Evolutionary conservation across 2,888 invertebrate genomes (phyloP), one percentile per base, ranked within the genome.

Genomic region (Asteroscopus sphinx): DNA sequence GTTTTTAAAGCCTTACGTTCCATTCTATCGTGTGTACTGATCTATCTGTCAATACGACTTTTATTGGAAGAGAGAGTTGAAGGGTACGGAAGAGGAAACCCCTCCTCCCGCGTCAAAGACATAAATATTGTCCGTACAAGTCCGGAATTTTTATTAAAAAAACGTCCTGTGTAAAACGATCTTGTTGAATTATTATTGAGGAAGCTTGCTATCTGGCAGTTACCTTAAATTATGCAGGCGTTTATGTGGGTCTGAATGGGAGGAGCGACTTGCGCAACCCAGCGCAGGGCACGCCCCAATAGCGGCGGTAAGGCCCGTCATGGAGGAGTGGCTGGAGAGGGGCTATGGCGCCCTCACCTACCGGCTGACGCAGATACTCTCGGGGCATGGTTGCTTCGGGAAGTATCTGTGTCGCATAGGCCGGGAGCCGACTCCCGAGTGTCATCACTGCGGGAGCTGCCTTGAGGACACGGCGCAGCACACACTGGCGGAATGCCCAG

Each of bases 1-100:
- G 2, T 5, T 55, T 40, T 57, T 4, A 46, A 59, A 41, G 72
- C 77, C 62, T 55, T 21, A 65, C 57, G 15, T 21, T 36, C 40
- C 33, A 51, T 51, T 32, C 45, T 62, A 59, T 56, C 49, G 64
- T 57, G 70, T 77, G 68, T 73, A 78, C 56, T 66, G 74, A 78
- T 78, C 72, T 69, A 77, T 79, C 72, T 72, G 76, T 79, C 83
- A 80, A 80, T 81, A 72, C 51, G 61, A 68, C 66, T 73, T 82
- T 83, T 82, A 83, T 80, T 82, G 68, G 66, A 68, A 73, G 73
- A 77, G 69, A 74, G 48, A 54, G 64, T 58, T 49, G 44, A 59
- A 64, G n/a, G 51, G 44, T 36, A 51, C 28, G 47, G 15, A 49
- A 37, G 26, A 52, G n/a, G 33, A 16, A 28, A 28, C 32, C 26